Conservation (phyloP, 2,888 invertebrate species). For the Drosophila koepferae region DNA sequence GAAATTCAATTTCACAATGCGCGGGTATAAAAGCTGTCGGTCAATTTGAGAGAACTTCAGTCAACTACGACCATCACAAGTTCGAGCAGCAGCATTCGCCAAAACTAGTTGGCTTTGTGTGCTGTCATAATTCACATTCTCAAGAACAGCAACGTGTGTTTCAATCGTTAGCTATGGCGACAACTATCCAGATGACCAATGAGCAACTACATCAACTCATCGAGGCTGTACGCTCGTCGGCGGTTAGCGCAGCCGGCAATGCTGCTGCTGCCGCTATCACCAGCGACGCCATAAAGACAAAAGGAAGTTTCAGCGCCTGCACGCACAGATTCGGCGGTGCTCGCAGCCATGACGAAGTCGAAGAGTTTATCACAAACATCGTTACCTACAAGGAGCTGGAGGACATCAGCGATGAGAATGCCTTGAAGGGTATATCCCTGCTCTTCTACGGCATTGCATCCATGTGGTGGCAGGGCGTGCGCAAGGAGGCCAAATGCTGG, state of each 20-base stretch:
- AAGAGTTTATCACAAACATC: slow-evolving; percentile 80
- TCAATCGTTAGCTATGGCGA: slow-evolving; percentile 53
- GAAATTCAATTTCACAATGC: slow-evolving; percentile 64
- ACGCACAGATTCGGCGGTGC: slow-evolving; percentile 71
- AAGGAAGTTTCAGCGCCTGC: slow-evolving; percentile 80
- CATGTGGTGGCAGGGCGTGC: slow-evolving; percentile 84
- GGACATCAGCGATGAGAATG: slow-evolving; percentile 80
- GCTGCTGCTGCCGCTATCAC: slow-evolving; percentile 33
- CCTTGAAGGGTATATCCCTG: slow-evolving; percentile 80
- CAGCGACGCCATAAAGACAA: slow-evolving; percentile 49
- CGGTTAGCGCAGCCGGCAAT: slow-evolving; percentile 46
- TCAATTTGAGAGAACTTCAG: slow-evolving; percentile 35
- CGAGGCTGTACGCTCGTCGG: slow-evolving; percentile 70
- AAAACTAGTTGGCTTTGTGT: slow-evolving; percentile 61
- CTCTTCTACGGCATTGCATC: slow-evolving; percentile 79
- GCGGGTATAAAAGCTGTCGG: slow-evolving; percentile 46
- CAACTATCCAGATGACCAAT: slow-evolving; percentile 73
- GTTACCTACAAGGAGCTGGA: slow-evolving; percentile 82
- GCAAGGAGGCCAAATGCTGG: slow-evolving; percentile 83
- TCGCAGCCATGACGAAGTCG: slow-evolving; percentile 82
- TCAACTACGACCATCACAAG: slow-evolving; percentile 45
- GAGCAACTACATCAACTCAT: slow-evolving; percentile 82
- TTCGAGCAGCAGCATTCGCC: slow-evolving; percentile 64
- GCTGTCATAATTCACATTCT: slow-evolving; percentile 29
- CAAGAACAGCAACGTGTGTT: slow-evolving; percentile 18